Evolutionary conservation across 2,888 invertebrate genomes (phyloP).

Genomic region (Dryadula phaetusa): DNA sequence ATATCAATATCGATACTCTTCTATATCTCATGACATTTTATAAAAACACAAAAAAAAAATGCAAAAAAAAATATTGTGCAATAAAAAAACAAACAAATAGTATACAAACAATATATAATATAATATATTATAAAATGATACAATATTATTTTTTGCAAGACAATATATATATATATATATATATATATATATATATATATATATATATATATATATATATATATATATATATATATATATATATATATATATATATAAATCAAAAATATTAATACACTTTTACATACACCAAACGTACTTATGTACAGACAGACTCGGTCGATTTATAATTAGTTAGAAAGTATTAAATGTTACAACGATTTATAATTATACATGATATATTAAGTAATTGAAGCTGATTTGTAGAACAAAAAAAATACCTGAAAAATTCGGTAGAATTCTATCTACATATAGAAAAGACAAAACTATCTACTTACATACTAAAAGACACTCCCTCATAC

Average conservation of each 20-base stretch:
- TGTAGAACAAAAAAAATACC: slow-evolving; percentile 26
- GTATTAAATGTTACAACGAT: slow-evolving; percentile 34
- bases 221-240: too few species aligned
- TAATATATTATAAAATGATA: slow-evolving; percentile 20
- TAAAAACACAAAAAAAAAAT: not conserved
- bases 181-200: too few species aligned
- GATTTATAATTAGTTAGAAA: slow-evolving; percentile 33
- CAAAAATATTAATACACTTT: slow-evolving; percentile 31
- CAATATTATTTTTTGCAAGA: slow-evolving; percentile 7
- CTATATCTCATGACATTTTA: slow-evolving; percentile 1
- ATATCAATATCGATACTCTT: slow-evolving; percentile 3
- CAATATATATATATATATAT: too few species aligned
- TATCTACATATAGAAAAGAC: slow-evolving; percentile 14
- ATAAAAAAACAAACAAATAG: slow-evolving; percentile 1
- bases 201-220: too few species aligned
- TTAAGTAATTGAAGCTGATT: slow-evolving; percentile 33
- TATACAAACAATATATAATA: slow-evolving; percentile 15
- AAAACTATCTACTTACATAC: slow-evolving; percentile 7
- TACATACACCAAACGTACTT: slow-evolving; percentile 31
- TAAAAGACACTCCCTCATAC: not conserved
- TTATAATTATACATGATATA: slow-evolving; percentile 31
- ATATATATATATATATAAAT: slow-evolving; percentile 15
- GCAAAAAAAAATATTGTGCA: not conserved
- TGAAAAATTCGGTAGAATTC: slow-evolving; percentile 30
- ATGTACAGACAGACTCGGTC: slow-evolving; percentile 35